Evolutionary conservation across 2,113 vertebrate genomes (phyloP).

Genomic region (Eublepharis macularius): DNA sequence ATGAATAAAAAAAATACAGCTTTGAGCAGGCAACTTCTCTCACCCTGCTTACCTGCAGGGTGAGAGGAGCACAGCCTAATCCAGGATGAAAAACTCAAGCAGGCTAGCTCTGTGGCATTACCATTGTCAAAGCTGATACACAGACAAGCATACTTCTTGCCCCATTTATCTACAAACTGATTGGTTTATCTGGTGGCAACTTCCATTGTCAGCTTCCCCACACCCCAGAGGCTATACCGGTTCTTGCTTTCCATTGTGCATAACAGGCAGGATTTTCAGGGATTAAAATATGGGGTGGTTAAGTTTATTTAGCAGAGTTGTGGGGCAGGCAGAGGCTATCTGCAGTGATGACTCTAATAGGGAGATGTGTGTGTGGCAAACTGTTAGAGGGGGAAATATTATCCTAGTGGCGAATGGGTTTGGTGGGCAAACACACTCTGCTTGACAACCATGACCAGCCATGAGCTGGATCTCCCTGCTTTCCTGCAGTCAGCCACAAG

Average conservation of each 20-base stretch:
- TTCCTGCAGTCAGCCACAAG: no score
- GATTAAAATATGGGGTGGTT: neutral
- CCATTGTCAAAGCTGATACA: neutral
- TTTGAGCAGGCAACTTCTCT: neutral
- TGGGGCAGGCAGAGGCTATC: neutral
- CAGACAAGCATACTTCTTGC: neutral
- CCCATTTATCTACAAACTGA: neutral
- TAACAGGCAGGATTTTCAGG: neutral
- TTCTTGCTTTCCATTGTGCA: neutral
- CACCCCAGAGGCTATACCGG: neutral
- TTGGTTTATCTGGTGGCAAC: neutral
- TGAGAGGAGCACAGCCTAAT: neutral
- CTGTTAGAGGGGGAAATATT: neutral
- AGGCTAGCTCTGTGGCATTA: neutral
- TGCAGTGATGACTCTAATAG: neutral
- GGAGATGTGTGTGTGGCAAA: neutral
- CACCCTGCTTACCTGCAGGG: neutral
- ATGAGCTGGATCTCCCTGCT: no score
- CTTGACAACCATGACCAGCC: no score
- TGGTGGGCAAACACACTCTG: no score
- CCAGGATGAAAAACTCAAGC: neutral
- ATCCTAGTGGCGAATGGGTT: no score
- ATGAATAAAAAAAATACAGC: constrained; percentile 20
- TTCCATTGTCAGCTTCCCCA: neutral
- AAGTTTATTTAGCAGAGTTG: neutral